Evolutionary conservation across 2,888 invertebrate species (phyloP).

Genomic region (Lacanobia oleracea): DNA sequence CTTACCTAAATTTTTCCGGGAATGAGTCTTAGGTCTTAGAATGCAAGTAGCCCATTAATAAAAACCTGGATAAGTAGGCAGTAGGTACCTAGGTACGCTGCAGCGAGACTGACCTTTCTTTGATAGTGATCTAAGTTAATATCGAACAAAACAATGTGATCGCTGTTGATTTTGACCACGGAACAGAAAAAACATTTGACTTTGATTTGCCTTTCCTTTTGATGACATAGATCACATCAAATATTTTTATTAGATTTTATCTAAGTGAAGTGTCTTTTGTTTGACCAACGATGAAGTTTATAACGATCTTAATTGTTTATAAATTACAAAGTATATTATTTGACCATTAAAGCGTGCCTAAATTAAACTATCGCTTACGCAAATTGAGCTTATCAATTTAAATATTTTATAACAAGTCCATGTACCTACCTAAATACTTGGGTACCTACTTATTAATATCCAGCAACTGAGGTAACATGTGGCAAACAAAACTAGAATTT

Average conservation of each 20-base stretch:
- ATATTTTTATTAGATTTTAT: constrained; percentile 12
- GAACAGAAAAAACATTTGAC: no score
- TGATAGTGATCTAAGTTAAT: constrained; percentile 5
- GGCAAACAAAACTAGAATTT: no score
- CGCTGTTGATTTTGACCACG: constrained; percentile 26
- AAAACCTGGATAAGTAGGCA: neutral
- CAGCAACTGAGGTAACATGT: no score
- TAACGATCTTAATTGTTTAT: neutral
- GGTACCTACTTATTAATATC: neutral
- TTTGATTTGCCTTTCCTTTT: constrained; percentile 30
- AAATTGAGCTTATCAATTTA: constrained; percentile 18
- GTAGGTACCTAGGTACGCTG: neutral
- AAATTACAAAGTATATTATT: neutral
- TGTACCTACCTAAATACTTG: constrained; percentile 6
- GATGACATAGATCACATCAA: constrained; percentile 15
- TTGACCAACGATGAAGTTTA: constrained; percentile 6
- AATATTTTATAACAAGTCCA: constrained; percentile 18
- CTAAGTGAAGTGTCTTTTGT: constrained; percentile 19
- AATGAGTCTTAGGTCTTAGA: no score
- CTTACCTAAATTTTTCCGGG: no score
- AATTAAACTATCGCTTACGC: constrained; percentile 11
- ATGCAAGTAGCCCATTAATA: neutral
- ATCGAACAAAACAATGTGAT: constrained; percentile 34
- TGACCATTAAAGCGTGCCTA: neutral
- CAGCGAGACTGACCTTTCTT: neutral